Percentiles rank a stretch among this genome's conserved stretches.
Evolutionary conservation across 2,888 invertebrate genomes (phyloP).

Genomic region (Reticulitermes lucifugus): DNA sequence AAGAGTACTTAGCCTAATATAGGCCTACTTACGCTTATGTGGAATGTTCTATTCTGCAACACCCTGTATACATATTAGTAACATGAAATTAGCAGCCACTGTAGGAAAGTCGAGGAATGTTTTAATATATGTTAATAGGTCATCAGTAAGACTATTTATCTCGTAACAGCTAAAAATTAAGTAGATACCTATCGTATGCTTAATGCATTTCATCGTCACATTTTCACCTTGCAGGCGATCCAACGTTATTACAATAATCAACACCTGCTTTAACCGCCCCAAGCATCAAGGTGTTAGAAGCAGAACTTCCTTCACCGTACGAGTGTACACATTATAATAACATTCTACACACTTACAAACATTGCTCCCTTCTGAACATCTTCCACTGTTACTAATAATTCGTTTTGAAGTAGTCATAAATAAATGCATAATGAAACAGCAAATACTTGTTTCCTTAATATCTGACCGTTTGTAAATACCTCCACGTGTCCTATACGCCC

Average conservation of each 20-base stretch:
- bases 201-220: conserved; percentile 8
- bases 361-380: not conserved
- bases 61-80: not conserved
- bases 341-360: not conserved
- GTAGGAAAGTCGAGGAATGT: not conserved
- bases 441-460: not conserved
- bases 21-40: too few relatives aligned
- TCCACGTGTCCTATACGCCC: too few relatives aligned
- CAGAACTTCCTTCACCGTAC: not conserved
- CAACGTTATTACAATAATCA: conserved; percentile 18
- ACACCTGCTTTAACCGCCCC: conserved; percentile 17
- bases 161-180: not conserved
- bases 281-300: conserved; percentile 13
- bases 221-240: conserved; percentile 24
- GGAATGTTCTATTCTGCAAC: too few relatives aligned
- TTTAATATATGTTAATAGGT: conserved; percentile 10
- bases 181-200: not conserved
- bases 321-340: not conserved
- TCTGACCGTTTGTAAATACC: too few relatives aligned
- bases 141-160: not conserved
- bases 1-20: too few relatives aligned
- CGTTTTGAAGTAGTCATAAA: not conserved
- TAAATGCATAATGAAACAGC: not conserved
- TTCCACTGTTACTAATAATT: not conserved
- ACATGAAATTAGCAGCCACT: not conserved